Base-by-base conservation (phyloP, 2,888 invertebrate species). In the Melangyna quadrimaculata region DNA sequence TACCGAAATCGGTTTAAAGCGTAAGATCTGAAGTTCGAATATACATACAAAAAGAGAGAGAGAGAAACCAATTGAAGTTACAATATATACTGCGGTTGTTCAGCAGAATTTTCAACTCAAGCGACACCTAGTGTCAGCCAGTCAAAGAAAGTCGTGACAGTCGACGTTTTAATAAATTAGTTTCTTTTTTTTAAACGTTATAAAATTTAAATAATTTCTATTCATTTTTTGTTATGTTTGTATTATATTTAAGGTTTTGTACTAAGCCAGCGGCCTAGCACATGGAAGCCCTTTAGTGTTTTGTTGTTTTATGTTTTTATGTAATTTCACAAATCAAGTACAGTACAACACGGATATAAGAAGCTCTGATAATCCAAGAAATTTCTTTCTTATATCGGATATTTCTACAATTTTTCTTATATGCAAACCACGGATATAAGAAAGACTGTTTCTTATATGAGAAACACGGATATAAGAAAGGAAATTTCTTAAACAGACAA, bases 261-360 rank as follows among this genome's bases (percentile, higher is more conserved):
- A 78, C 81, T 78, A 88, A 87, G 83, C 83, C 79, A 51, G 72
- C 57, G 81, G 87, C 69, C 78, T 59, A 65, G 87, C 89, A 89
- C 90, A 88, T 91, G 91, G 91, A 91, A 91, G 91, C 91, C 91
- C 91, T 91, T 91, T 88, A 88, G 91, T 91, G 91, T 90, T 91
- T 90, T 89, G 88, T 89, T 90, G 90, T 88, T 88, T 88, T 81
- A 86, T 43, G 32, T 87, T 88, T 82, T 72, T 40, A 78, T 59
- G 19, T 65, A 81, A 67, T 74, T 57, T 79, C 61, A 75, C 59
- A 61, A 84, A 78, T 53, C 51, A 40, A 87, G 78, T 3, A 37
- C n/a, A n/a, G n/a, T n/a, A n/a, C n/a, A n/a, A n/a, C n/a, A n/a
- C n/a, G n/a, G n/a, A n/a, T n/a, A n/a, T n/a, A n/a, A n/a, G n/a